Evolutionary conservation across 2,888 invertebrate genomes (phyloP), one percentile per base, ranked within the genome.

Genomic region (Coelinius sp.): DNA sequence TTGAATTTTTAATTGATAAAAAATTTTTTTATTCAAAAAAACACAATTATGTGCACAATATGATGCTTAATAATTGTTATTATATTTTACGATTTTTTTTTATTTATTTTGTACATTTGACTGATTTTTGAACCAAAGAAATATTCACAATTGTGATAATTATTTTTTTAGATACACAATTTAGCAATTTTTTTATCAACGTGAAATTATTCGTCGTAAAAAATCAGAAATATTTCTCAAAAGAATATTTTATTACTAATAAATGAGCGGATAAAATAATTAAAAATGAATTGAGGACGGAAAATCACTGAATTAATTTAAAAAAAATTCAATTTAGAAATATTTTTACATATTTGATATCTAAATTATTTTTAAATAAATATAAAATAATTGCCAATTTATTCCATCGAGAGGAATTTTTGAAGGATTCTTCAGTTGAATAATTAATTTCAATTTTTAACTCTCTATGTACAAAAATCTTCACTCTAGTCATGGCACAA

Each of bases 401-500:
- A n/a, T n/a, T n/a, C n/a, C n/a, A n/a, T n/a, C n/a, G 24, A 31
- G 14, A 27, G 25, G n/a, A 27, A 27, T 27, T 53, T 14, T 56
- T 27, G 10, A 27, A 4, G 12, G 20, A 10, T 35, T 22, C 35
- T 35, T 10, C 35, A 35, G 1, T 17, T 27, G n/a, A 20, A 27
- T 53, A 53, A 53, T 53, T 53, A 17, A 59, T 17, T 7, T 53
- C 53, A 25, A 24, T 53, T n/a, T 27, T 8, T 24, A 3, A 6
- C 7, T 6, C n/a, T 53, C 8, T 59, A 59, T 59, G 35, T 59
- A 59, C 59, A 59, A 59, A 59, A 59, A 31, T 31, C 35, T 31
- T 35, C 20, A 59, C 63, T 41, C 24, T 41, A 41, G 41, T 41
- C 63, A 63, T 63, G 63, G 63, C 63, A 63, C 63, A 41, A 14